These are phyloP conservation scores for Felis chaus DNA, from an alignment of 2,113 vertebrate species.

Conservation along the genomic window DNA sequence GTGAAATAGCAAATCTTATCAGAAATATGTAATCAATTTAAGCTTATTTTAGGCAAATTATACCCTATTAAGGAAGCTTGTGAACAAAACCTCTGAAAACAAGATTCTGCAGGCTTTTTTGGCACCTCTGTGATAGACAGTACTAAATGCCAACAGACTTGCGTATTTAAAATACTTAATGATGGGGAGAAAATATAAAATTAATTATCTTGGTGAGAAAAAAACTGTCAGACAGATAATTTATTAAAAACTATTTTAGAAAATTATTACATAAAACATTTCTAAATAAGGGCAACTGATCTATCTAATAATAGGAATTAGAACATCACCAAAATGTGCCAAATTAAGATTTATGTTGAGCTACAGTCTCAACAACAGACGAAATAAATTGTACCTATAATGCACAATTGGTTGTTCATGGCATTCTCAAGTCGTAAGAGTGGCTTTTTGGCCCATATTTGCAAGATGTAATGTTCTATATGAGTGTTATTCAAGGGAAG, in stretches of 20 bases:
- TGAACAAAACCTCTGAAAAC: constrained; percentile 84
- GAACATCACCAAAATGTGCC: constrained; percentile 21
- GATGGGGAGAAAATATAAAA: constrained; percentile 81
- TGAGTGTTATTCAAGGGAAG: constrained; percentile 18
- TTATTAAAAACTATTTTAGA: constrained; percentile 73
- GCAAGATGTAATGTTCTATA: background rate
- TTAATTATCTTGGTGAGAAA: constrained; percentile 81
- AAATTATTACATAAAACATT: constrained; percentile 70
- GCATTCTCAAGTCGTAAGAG: background rate
- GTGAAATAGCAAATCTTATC: constrained; percentile 81
- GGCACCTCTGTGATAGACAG: constrained; percentile 75
- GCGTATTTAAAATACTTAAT: constrained; percentile 81
- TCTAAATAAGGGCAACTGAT: constrained; percentile 71
- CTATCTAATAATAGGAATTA: constrained; percentile 62
- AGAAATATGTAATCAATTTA: constrained; percentile 85
- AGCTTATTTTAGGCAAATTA: constrained; percentile 85
- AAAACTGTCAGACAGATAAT: constrained; percentile 69
- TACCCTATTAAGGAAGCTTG: constrained; percentile 83
- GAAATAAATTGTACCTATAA: constrained; percentile 42
- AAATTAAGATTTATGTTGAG: constrained; percentile 53
- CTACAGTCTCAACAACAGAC: constrained; percentile 53
- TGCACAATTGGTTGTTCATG: background rate
- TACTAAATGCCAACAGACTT: constrained; percentile 78
- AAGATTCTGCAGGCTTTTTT: constrained; percentile 80
- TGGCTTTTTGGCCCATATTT: background rate